Base-by-base conservation (phyloP, 2,888 invertebrate species). In the Aelia acuminata region DNA sequence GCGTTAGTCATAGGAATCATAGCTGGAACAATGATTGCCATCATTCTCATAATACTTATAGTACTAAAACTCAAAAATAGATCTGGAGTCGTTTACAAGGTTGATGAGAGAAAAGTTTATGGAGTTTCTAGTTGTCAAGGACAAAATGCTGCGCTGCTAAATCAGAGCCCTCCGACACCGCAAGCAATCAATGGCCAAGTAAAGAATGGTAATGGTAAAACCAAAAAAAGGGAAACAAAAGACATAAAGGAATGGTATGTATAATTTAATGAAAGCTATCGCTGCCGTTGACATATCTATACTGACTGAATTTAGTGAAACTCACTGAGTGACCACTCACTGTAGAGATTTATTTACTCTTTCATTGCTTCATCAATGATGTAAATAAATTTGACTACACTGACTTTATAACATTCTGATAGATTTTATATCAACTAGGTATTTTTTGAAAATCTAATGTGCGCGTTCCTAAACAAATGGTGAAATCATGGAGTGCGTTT, bases 161-260 rank as follows among this genome's bases (percentile, higher is more conserved):
- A 92, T 88, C 92, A 93, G 89, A 93, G 93, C 50, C 90, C 90
- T 22, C 93, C 92, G 89, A 93, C 92, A 88, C 91, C 90, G 8
- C 90, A 90, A 87, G 85, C 89, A 88, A 92, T 92, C 89, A 92
- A 92, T 85, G 93, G 92, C 91, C 93, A 92, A 91, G 93, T 92
- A 90, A 93, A 91, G 89, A 93, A 92, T 88, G 90, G 85, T 93
- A 94, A 90, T 92, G 92, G 92, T 35, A 93, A 94, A 92, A 94
- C 94, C 89, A 94, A 93, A 90, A 94, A 96, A 93, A 96, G 97
- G 92, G 94, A 95, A 92, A 89, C 89, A 80, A 97, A 97, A 94
- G 97, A 97, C 92, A 97, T 98, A 92, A 98, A 98, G 94, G 98
- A 98, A 94, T 98, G 98, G 98, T 98, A 98, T 93, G 98, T 98